Base-by-base conservation (phyloP, 2,113 vertebrate genomes). In the Hypomesus transpacificus region DNA sequence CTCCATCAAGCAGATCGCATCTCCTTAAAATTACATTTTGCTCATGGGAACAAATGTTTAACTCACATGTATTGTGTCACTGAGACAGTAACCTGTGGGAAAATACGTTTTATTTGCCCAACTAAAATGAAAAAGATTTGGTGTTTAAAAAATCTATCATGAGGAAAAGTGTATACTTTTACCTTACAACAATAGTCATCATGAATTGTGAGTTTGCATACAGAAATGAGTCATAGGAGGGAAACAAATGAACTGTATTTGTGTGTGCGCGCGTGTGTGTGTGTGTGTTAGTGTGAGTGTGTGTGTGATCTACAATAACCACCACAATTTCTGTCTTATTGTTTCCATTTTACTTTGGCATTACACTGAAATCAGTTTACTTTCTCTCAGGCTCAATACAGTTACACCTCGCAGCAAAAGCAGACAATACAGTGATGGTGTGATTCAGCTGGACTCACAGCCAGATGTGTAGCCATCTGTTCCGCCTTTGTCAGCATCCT, bases 391-490 rank as follows among this genome's bases (percentile, higher is more conserved):
- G 34, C 63, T 65, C 34, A 14, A 65, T 20, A 20, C 63, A 65
- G 18, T 50, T 21, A 14, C n/a, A 50, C 18, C 39, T 46, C 17
- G 13, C 3, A 65, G 46, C 34, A 50, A 50, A 65, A 22, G 39
- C 16, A n/a, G 9, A 46, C 22, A 17, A 17, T 28, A 16, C 61
- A 65, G 62, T 46, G 28, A 65, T 65, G 63, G 9, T 21, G 31
- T 20, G 63, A 65, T 65, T 50, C 34, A 21, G 63, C 50, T 65
- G 14, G 31, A 22, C 31, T 28, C 14, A 5, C 34, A 39, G 8
- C 62, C 62, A 65, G 34, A 65, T 65, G n/a, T 51, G 39, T 9
- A 22, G 34, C 63, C 63, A 65, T 65, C 63, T 65, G 63, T 65
- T 39, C 31, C 39, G 50, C 63, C 63, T 65, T 50, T 65, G 39